Percentiles rank a stretch among this genome's conserved stretches.
These are phyloP conservation scores for Lamproptera curius DNA, from an alignment of 2,888 invertebrate genomes.

Conservation along the genomic window DNA sequence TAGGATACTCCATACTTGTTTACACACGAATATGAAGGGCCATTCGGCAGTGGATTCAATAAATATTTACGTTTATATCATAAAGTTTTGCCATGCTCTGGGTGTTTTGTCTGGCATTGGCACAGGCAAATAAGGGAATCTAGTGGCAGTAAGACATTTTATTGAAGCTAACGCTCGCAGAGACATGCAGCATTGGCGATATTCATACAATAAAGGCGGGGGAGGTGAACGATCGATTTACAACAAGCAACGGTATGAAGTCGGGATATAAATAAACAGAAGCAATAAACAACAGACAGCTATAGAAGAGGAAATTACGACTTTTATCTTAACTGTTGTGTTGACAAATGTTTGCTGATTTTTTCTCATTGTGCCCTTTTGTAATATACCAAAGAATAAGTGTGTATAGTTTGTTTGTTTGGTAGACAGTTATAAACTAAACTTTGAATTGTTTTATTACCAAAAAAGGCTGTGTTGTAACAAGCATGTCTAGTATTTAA, in stretches of 20 bases:
- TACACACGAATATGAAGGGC: background rate
- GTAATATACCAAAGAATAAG: too few species aligned
- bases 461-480: too few species aligned
- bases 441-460: too few species aligned
- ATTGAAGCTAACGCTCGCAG: conserved; percentile 48
- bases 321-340: too few species aligned
- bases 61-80: conserved; percentile 14
- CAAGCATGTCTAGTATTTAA: too few species aligned
- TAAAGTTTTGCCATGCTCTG: conserved; percentile 10
- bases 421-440: too few species aligned
- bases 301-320: too few species aligned
- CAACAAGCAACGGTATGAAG: conserved; percentile 2
- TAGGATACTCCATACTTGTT: background rate
- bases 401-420: too few species aligned
- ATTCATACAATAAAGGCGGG: conserved; percentile 31
- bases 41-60: conserved; percentile 1
- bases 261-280: too few species aligned
- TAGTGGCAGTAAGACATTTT: conserved; percentile 49
- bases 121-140: conserved; percentile 23
- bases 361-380: too few species aligned
- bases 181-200: conserved; percentile 26
- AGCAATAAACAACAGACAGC: too few species aligned
- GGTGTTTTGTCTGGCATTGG: conserved; percentile 17
- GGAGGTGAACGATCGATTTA: conserved; percentile 24
- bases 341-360: too few species aligned